Percentiles rank a stretch among this genome's conserved stretches.
These are phyloP conservation scores for Protophormia terraenovae DNA, from an alignment of 2,888 invertebrate genomes.

Conservation along the genomic window DNA sequence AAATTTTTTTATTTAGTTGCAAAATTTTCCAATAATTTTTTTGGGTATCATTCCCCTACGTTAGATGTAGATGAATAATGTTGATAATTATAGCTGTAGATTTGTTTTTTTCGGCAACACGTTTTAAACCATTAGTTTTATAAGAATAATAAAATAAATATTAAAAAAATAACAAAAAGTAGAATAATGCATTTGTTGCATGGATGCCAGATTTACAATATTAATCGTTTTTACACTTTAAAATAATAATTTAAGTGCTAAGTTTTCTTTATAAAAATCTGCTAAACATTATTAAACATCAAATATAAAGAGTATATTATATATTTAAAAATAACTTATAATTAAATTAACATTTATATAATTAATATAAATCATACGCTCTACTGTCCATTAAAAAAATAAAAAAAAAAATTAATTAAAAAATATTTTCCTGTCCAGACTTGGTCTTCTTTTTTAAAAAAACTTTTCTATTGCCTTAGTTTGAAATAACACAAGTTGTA, in stretches of 20 bases:
- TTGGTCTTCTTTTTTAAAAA: background rate
- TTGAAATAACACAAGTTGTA: background rate
- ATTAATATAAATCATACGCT: constrained; percentile 38
- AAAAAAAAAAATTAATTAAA: background rate
- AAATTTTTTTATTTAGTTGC: too few relatives aligned
- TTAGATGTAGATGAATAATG: constrained; percentile 24
- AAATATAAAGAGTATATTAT: background rate
- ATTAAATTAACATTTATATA: constrained; percentile 10
- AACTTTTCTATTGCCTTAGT: background rate
- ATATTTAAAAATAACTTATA: background rate
- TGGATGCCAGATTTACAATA: background rate
- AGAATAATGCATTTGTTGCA: background rate
- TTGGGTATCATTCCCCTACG: background rate
- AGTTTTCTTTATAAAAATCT: background rate
- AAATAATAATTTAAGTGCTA: background rate
- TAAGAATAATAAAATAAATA: background rate
- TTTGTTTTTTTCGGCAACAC: constrained; percentile 7
- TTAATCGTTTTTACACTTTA: background rate
- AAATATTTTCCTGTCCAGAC: background rate
- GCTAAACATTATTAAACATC: background rate
- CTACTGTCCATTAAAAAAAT: background rate
- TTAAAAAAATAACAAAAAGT: background rate
- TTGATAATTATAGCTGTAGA: constrained; percentile 21
- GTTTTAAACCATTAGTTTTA: constrained; percentile 20
- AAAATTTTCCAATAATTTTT: too few relatives aligned